Conservation (phyloP, 2,113 vertebrate species). For the Cavia aperea region DNA sequence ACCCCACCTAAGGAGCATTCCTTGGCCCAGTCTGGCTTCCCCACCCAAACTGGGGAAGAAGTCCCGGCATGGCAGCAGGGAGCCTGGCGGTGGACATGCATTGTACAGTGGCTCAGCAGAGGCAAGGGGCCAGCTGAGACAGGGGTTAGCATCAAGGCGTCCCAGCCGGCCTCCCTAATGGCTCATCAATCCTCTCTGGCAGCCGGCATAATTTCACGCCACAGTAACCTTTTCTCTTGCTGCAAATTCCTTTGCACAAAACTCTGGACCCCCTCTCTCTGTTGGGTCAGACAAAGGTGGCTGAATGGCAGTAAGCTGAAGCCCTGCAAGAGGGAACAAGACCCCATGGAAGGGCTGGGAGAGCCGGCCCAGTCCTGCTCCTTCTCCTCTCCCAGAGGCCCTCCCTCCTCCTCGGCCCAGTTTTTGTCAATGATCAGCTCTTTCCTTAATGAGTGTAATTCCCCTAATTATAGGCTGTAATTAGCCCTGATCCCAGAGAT, state of each 20-base stretch:
- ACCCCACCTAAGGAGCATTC: neutral
- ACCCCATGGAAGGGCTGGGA: neutral
- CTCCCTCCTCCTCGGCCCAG: conserved; percentile 62
- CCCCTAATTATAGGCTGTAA: conserved; percentile 74
- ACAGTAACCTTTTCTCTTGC: conserved; percentile 50
- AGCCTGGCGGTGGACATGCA: neutral
- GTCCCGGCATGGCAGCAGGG: neutral
- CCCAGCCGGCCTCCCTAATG: conserved; percentile 44
- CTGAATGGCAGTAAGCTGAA: neutral
- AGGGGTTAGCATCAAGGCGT: neutral
- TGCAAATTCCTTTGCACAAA: conserved; percentile 64
- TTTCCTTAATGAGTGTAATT: conserved; percentile 74
- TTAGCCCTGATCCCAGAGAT: conserved; percentile 71
- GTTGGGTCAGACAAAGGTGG: conserved; percentile 48
- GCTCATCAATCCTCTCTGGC: conserved; percentile 56
- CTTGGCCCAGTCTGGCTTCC: neutral
- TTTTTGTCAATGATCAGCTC: conserved; percentile 74
- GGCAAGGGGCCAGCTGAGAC: neutral
- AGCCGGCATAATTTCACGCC: conserved; percentile 60
- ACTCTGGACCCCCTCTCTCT: conserved; percentile 20
- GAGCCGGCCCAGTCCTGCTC: conserved; percentile 23
- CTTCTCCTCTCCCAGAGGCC: conserved; percentile 50
- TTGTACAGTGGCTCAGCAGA: neutral
- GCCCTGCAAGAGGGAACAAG: neutral
- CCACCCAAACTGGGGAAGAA: neutral